Conservation (phyloP, 2,888 invertebrate genomes). For the Drosophila limbata region DNA sequence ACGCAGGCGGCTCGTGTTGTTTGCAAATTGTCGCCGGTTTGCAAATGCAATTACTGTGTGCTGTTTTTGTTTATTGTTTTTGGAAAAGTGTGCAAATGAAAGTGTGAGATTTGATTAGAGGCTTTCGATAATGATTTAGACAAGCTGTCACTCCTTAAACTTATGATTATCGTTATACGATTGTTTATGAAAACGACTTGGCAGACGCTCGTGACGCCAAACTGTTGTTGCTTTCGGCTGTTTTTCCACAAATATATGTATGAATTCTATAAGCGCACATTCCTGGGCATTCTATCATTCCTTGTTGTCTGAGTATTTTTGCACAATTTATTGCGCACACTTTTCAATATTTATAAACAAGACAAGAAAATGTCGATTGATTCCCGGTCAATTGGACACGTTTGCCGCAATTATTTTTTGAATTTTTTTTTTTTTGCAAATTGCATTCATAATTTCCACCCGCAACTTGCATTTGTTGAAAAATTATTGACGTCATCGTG, state of each 20-base stretch:
- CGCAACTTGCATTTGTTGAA: constrained; percentile 10
- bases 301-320: constrained; percentile 51
- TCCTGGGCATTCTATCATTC: constrained; percentile 18
- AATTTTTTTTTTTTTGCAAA: constrained; percentile 34
- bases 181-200: constrained; percentile 39
- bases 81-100: constrained; percentile 34
- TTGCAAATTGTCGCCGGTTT: constrained; percentile 47
- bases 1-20: constrained; percentile 19
- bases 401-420: constrained; percentile 41
- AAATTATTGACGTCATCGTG: constrained; percentile 55
- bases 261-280: constrained; percentile 34
- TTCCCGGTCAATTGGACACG: constrained; percentile 56
- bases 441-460: constrained; percentile 21
- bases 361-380: constrained; percentile 28
- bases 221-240: constrained; percentile 29
- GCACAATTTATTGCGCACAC: constrained; percentile 41
- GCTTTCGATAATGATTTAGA: constrained; percentile 26
- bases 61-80: constrained; percentile 18
- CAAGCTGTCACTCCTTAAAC: constrained; percentile 13
- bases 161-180: constrained; percentile 32
- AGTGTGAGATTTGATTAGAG: constrained; percentile 41
- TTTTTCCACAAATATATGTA: constrained; percentile 23
- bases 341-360: constrained; percentile 56
- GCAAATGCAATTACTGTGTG: constrained; percentile 36
- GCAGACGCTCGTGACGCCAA: constrained; percentile 57